Base-by-base conservation (phyloP, 2,113 vertebrate species). In the Telmatochromis brichardi region DNA sequence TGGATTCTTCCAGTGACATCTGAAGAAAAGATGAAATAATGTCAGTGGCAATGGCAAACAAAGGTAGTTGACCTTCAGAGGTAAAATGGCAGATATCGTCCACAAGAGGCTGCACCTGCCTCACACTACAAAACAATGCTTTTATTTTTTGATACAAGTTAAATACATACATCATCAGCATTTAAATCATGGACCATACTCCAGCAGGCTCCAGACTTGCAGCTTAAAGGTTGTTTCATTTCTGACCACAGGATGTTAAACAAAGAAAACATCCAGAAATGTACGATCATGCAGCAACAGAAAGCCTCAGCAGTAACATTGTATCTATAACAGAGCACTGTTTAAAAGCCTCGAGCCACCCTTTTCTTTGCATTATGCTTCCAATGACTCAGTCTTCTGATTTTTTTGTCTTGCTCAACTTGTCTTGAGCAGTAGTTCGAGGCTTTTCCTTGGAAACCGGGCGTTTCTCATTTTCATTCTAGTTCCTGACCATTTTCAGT, bases 1-100 rank as follows among this genome's bases (percentile, higher is more conserved):
- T 98, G 89, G 89, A 96, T 80, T 4, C 57, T 55, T 40, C 65
- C 23, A 35, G 12, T 82, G 47, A 7, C 19, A 35, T 40, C 91
- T 94, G 79, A 15, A 80, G 81, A n/a, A 63, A 13, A 23, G 26
- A 35, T 63, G 26, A 51, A 33, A 26, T 9, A 42, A 60, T 5
- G 9, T 87, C 6, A 31, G 23, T 15, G 2, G 10, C 68, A 19
- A 17, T 2, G 40, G 78, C 5, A 10, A 21, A 40, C 4, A 40
- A 4, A 42, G 65, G 65, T 3, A 80, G n/a, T 47, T 3, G 14
- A 8, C 53, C 21, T 71, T 71, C 37, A 33, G 58, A 45, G 2
- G 6, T n/a, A 65, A 65, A 65, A 65, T 12, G 6, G 60, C 31
- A 65, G 60, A 19, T n/a, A 12, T 12, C 1, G 2, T 5, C 9